Conservation (phyloP, 2,888 invertebrate genomes). For the Caenorhabditis auriculariae region DNA sequence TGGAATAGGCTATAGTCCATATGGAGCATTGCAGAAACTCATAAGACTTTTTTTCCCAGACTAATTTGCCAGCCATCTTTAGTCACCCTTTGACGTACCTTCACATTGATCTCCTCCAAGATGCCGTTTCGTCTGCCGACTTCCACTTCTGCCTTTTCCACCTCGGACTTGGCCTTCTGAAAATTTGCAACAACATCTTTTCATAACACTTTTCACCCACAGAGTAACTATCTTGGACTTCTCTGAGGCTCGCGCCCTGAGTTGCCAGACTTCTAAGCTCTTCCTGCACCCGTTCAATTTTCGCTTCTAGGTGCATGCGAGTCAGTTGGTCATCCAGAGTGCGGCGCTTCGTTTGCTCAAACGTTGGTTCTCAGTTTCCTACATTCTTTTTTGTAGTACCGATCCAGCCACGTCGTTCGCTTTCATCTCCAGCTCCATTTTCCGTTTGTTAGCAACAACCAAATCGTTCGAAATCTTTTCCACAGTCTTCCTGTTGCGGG, state of each 20-base stretch:
- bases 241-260: not conserved
- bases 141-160: constrained; percentile 5
- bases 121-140: constrained; percentile 5
- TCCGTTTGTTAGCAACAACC: constrained; percentile 3
- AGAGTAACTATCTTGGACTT: not conserved
- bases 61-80: too few relatives aligned
- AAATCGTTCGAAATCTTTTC: too few relatives aligned
- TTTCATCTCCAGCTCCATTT: not conserved
- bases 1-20: too few relatives aligned
- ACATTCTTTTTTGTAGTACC: too few relatives aligned
- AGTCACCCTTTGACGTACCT: too few relatives aligned
- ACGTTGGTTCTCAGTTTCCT: too few relatives aligned
- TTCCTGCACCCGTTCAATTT: constrained; percentile 4
- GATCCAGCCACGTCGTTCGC: not conserved
- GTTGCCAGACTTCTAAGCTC: not conserved
- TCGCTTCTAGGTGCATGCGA: constrained; percentile 25
- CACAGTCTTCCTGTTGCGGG: too few relatives aligned
- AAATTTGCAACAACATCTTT: constrained; percentile 1
- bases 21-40: too few relatives aligned
- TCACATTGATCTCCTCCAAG: constrained; percentile 7
- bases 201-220: not conserved
- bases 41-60: too few relatives aligned
- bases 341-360: constrained; percentile 19
- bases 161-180: not conserved
- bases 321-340: constrained; percentile 39